These are phyloP conservation scores for Aramus guarauna DNA, from an alignment of 2,113 vertebrate genomes.

Conservation along the genomic window DNA sequence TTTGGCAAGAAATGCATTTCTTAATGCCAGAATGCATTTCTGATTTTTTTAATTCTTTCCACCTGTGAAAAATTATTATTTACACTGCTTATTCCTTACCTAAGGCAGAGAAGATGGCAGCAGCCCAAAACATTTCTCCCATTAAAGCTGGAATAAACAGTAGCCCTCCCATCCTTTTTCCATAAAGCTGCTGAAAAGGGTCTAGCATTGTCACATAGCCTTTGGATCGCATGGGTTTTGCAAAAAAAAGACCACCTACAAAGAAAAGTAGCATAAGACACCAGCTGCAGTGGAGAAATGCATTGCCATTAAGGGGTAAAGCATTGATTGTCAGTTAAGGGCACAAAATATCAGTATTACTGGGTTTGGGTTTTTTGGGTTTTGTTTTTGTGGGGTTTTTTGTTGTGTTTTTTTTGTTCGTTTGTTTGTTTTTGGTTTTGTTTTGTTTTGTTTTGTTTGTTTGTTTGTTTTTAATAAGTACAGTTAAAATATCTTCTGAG, in stretches of 20 bases:
- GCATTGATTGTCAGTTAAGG: not conserved
- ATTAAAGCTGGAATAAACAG: constrained; percentile 95
- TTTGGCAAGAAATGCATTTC: not conserved
- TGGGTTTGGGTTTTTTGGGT: too few relatives aligned
- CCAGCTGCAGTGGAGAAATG: not conserved
- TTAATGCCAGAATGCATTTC: not conserved
- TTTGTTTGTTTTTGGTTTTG: too few relatives aligned
- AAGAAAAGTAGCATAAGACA: not conserved
- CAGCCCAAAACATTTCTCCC: constrained; percentile 99
- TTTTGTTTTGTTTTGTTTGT: too few relatives aligned
- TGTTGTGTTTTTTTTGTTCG: too few relatives aligned
- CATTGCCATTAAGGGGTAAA: not conserved
- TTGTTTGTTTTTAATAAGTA: not conserved
- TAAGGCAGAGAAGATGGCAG: constrained; percentile 95
- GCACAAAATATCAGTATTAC: not conserved
- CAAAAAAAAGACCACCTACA: constrained; percentile 95
- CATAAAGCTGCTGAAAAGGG: constrained; percentile 95
- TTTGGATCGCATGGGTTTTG: constrained; percentile 94
- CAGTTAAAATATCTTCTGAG: not conserved
- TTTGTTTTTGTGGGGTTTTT: too few relatives aligned
- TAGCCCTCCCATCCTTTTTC: constrained; percentile 94
- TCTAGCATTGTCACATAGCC: constrained; percentile 98
- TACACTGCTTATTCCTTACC: constrained; percentile 74
- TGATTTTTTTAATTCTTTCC: not conserved
- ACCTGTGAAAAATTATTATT: not conserved